Evolutionary conservation across 2,113 vertebrate species (phyloP), one percentile per base, ranked within the genome.

Genomic region (Litocranius walleri): DNA sequence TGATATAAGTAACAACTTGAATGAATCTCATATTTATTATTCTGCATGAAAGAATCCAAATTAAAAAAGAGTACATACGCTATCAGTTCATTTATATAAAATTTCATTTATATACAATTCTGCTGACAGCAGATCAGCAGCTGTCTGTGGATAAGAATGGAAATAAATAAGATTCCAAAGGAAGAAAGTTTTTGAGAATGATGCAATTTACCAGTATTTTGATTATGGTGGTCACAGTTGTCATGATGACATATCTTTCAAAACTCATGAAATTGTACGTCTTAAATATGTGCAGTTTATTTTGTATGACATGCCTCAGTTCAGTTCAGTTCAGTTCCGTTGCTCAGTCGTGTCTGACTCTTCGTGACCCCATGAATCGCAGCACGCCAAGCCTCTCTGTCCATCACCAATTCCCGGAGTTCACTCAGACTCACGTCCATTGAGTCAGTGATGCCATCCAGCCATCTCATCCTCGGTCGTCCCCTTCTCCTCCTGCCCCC

Each of bases 321-420:
- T 54, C 54, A 56, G 54, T 54, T 19, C 54, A 54, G 7, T 56
- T 56, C 54, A 56, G 54, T 56, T 21, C 54, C 19, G 2, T 56
- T 2, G 2, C 54, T 56, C 54, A 56, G 7, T 56, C 2, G 0
- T 21, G 19, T 56, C 19, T 0, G 7, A 21, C 19, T 56, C 2
- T 52, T 52, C 8, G 54, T 1, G 7, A 56, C 54, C 54, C 19
- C 54, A 56, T 21, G 54, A 56, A 56, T 56, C 7, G 2, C 54
- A 56, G 54, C 54, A 56, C 7, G 7, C 54, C 54, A 56, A 7
- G 19, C 19, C 17, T 56, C 54, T 7, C 7, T 21, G 54, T 56
- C 54, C 54, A 56, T 56, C 3, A 56, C 54, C 54, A 21, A 56
- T 15, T 56, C 54, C 54, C 2, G 21, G 3, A 56, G 54, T 56